Evolutionary conservation across 2,113 vertebrate species (phyloP).

Genomic region (Eonycteris spelaea): DNA sequence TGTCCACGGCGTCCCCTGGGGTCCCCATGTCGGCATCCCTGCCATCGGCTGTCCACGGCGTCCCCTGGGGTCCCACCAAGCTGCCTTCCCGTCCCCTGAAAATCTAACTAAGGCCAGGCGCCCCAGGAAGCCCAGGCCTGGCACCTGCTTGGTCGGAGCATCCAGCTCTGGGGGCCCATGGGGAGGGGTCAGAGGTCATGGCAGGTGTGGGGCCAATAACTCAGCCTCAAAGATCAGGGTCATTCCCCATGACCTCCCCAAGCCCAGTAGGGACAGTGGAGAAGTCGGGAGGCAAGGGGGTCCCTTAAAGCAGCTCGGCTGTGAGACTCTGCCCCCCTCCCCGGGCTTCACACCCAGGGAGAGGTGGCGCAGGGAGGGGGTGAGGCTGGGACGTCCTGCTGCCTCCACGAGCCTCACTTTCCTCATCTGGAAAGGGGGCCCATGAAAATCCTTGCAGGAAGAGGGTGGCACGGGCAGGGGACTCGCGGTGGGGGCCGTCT

Average conservation of each 20-base stretch:
- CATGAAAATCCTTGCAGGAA: too few species aligned
- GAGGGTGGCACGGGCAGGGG: fast-evolving
- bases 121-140: not conserved
- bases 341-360: fast-evolving
- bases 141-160: too few species aligned
- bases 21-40: fast-evolving
- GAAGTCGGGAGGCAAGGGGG: not conserved
- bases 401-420: not conserved
- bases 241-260: not conserved
- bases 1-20: too few species aligned
- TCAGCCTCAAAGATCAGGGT: not conserved
- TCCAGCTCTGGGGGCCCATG: not conserved
- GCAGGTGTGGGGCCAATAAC: not conserved
- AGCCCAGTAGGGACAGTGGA: not conserved
- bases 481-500: fast-evolving
- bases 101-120: fast-evolving
- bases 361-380: fast-evolving
- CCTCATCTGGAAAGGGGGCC: not conserved
- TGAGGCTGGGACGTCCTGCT: not conserved
- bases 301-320: not conserved
- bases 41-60: too few species aligned
- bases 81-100: not conserved
- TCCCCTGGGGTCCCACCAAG: too few species aligned
- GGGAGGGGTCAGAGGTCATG: not conserved
- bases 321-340: too few species aligned